Conservation (phyloP, 2,888 invertebrate genomes). For the Cryptophagus acutangulus region DNA sequence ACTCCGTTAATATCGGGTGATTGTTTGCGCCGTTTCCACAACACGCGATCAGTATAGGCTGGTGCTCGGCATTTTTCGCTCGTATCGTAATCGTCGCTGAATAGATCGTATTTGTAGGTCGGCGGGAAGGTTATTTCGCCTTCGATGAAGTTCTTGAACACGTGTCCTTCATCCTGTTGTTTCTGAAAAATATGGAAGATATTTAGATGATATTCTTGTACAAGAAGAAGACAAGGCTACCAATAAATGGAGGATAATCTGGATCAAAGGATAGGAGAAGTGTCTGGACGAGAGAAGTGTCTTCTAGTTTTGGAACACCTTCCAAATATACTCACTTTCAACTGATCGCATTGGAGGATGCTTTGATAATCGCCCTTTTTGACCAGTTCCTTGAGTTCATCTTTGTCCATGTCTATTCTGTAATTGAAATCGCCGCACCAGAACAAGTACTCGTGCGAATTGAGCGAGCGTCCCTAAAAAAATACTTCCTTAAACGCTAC, state of each 20-base stretch:
- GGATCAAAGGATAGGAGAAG: too few species aligned
- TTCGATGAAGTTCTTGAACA: constrained; percentile 90
- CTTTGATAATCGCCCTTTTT: constrained; percentile 68
- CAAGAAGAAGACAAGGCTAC: too few species aligned
- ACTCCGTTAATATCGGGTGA: constrained; percentile 61
- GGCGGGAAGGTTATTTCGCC: constrained; percentile 89
- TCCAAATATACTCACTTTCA: constrained; percentile 56
- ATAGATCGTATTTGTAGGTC: constrained; percentile 98
- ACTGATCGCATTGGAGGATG: constrained; percentile 82
- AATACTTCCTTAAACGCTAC: constrained; percentile 2
- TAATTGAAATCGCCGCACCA: constrained; percentile 99
- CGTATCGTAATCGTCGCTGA: constrained; percentile 98
- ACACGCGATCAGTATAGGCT: constrained; percentile 97
- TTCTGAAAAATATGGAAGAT: constrained; percentile 40
- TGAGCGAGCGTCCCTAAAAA: constrained; percentile 71
- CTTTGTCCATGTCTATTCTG: constrained; percentile 91
- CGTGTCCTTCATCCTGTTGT: constrained; percentile 74
- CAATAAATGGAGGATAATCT: too few species aligned
- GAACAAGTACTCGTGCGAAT: constrained; percentile 96
- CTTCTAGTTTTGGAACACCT: too few species aligned
- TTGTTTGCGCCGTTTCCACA: constrained; percentile 82
- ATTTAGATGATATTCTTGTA: too few species aligned
- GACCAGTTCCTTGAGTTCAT: constrained; percentile 83
- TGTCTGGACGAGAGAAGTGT: too few species aligned
- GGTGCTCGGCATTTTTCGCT: constrained; percentile 96